Evolutionary conservation across 2,113 vertebrate genomes (phyloP).

Genomic region (Typhlomys cinereus): DNA sequence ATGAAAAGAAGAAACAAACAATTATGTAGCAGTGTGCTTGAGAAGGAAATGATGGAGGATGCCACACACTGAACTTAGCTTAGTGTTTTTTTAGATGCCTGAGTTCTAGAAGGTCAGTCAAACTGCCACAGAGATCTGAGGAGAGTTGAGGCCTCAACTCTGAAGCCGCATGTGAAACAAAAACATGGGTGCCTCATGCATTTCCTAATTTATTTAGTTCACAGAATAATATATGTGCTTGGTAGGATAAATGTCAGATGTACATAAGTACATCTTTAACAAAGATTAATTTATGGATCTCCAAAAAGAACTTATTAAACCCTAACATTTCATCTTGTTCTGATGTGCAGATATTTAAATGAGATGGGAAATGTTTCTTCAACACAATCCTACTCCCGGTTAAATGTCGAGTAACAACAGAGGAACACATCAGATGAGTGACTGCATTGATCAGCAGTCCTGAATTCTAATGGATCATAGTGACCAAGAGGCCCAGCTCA

Average conservation of each 20-base stretch:
- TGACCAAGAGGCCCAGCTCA: conserved; percentile 66
- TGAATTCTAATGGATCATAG: conserved; percentile 56
- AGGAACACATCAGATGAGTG: conserved; percentile 64
- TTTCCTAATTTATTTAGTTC: neutral
- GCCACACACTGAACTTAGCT: too few species aligned
- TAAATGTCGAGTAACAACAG: conserved; percentile 74
- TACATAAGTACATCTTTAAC: conserved; percentile 61
- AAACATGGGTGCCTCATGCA: neutral
- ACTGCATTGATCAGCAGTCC: conserved; percentile 65
- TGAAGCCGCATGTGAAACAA: conserved; percentile 28
- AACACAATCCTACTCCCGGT: conserved; percentile 67
- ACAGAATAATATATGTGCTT: neutral
- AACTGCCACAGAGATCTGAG: conserved; percentile 37
- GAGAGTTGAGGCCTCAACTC: conserved; percentile 18
- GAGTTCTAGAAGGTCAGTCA: conserved; percentile 24
- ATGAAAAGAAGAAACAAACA: neutral
- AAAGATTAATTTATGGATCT: conserved; percentile 73
- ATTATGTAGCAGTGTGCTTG: neutral
- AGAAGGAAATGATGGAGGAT: neutral
- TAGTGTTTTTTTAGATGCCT: conserved; percentile 42
- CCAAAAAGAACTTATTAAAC: conserved; percentile 75
- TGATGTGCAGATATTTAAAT: conserved; percentile 76
- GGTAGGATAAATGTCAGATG: conserved; percentile 55
- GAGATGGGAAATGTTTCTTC: conserved; percentile 76
- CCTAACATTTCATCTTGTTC: conserved; percentile 69